Evolutionary conservation across 2,888 invertebrate species (phyloP).

Genomic region (Eupithecia tripunctaria): DNA sequence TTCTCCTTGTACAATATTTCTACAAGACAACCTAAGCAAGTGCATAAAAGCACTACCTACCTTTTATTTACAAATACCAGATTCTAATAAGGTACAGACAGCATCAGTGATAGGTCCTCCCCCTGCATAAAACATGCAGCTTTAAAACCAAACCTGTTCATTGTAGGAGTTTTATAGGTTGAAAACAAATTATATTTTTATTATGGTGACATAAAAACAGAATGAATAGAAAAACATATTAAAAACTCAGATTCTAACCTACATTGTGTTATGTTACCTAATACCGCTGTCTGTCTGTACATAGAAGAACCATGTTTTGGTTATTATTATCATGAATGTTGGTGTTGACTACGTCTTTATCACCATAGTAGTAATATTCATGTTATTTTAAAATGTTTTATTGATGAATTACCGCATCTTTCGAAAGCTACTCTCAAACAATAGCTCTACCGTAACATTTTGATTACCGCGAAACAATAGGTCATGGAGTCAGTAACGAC

Average conservation of each 20-base stretch:
- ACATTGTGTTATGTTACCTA: too few species aligned
- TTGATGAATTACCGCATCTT: constrained; percentile 41
- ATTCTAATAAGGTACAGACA: too few species aligned
- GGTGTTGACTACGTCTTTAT: not conserved
- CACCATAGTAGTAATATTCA: not conserved
- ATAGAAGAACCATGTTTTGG: not conserved
- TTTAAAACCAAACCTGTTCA: too few species aligned
- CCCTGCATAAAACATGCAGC: too few species aligned
- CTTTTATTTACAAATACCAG: not conserved
- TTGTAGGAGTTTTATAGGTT: too few species aligned
- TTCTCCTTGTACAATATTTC: not conserved
- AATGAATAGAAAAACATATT: too few species aligned
- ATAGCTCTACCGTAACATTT: constrained; percentile 58
- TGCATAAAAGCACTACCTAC: not conserved
- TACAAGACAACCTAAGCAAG: not conserved
- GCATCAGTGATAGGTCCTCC: too few species aligned
- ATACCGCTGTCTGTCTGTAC: too few species aligned
- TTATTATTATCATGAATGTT: not conserved
- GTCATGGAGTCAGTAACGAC: constrained; percentile 58
- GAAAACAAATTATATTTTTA: too few species aligned
- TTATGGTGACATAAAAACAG: too few species aligned
- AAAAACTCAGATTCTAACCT: too few species aligned
- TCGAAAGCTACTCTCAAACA: constrained; percentile 47
- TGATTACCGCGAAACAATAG: constrained; percentile 70
- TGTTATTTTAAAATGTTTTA: constrained; percentile 26